Evolutionary conservation across 2,888 invertebrate genomes (phyloP), one percentile per base, ranked within the genome.

Genomic region (Lacanobia oleracea): DNA sequence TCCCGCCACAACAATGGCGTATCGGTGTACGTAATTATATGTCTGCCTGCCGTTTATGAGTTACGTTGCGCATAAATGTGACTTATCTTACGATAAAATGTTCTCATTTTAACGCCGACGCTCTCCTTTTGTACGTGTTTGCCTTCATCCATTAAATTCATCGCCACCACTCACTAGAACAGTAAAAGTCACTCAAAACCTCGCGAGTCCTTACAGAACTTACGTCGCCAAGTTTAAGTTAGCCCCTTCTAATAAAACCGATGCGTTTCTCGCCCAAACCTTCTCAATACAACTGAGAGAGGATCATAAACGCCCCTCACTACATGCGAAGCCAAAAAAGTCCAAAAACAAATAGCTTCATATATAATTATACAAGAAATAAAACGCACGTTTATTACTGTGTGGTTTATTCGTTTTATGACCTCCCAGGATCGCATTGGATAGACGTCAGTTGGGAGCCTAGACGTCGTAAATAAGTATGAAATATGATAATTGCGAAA

Each of bases 401-500:
- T 79, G 85, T 87, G 90, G 92, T 91, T 92, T 93, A 93, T 94
- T 89, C 93, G 90, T 93, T 95, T 95, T 95, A 95, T 93, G 93
- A 91, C 91, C 93, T 88, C 89, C 91, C 90, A 89, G 89, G 91
- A 93, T 92, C 92, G 91, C 89, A 88, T 90, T 81, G 93, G 94
- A 94, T 95, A 93, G 94, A 93, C 90, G 94, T 94, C 94, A 90
- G 92, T 89, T 91, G 91, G 90, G 83, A 90, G 93, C 94, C 94
- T 96, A 96, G 95, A 93, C 93, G 90, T 95, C 96, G 95, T 96
- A 96, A 96, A 96, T 93, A 94, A 91, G 91, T 93, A 94, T 95
- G 95, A 96, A 95, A 94, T 96, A 96, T 96, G 95, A 95, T 96
- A 95, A 96, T 96, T 96, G 95, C 95, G 89, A 95, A 95, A 95